These are phyloP conservation scores for Podarcis raffonei DNA, from an alignment of 2,113 vertebrate genomes.

Conservation along the genomic window DNA sequence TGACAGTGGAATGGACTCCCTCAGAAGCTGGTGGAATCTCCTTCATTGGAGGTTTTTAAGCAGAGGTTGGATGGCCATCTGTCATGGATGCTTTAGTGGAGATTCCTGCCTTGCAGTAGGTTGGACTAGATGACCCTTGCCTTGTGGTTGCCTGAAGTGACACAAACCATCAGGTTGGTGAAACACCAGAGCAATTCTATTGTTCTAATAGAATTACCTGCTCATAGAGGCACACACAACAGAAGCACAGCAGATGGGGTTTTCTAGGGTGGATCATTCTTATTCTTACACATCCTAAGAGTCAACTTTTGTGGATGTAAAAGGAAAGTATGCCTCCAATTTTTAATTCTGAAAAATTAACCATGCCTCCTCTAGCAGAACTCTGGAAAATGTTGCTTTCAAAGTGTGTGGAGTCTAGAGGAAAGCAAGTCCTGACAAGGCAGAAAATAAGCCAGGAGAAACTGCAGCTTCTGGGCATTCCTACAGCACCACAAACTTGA, in stretches of 20 bases:
- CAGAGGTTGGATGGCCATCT: no score
- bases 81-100: no score
- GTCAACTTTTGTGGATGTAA: background rate
- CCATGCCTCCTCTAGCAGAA: background rate
- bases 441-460: background rate
- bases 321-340: no score
- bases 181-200: no score
- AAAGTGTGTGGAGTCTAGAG: background rate
- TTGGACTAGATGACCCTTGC: no score
- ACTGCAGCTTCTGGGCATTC: background rate
- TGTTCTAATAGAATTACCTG: background rate
- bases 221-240: background rate
- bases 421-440: background rate
- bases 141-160: no score
- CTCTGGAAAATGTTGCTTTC: background rate
- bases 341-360: background rate
- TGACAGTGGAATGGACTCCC: no score
- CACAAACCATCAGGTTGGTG: no score
- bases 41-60: no score
- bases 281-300: background rate
- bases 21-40: no score
- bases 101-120: no score
- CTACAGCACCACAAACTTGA: background rate
- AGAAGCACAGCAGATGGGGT: background rate
- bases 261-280: background rate